Conservation (phyloP, 2,113 vertebrate species). For the Copsychus sechellarum region DNA sequence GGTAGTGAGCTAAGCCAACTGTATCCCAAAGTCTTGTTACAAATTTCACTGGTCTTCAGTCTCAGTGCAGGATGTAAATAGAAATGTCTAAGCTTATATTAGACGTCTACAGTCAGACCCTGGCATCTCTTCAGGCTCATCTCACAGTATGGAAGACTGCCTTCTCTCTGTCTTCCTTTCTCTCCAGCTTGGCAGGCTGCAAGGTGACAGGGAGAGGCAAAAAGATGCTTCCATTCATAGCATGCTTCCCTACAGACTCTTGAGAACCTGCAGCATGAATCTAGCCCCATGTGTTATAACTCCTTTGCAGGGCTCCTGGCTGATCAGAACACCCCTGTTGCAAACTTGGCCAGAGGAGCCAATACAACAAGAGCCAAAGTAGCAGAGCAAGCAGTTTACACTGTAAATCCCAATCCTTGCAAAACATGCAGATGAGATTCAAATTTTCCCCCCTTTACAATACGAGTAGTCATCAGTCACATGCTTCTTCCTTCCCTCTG, state of each 20-base stretch:
- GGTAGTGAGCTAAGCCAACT: background rate
- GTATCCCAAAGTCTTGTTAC: fast-evolving
- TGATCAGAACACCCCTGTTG: background rate
- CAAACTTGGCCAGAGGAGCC: background rate
- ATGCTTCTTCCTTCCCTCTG: background rate
- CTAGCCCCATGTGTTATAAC: background rate
- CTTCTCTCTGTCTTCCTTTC: background rate
- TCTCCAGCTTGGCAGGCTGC: background rate
- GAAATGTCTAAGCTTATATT: background rate
- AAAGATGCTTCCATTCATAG: background rate
- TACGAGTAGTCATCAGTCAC: background rate
- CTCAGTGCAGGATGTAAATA: background rate
- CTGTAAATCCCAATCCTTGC: background rate
- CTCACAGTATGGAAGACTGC: background rate
- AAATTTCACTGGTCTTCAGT: background rate
- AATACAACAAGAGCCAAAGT: background rate
- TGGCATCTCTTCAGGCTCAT: background rate
- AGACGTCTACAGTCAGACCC: background rate
- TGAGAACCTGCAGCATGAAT: background rate
- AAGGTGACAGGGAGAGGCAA: background rate
- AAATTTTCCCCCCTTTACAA: background rate
- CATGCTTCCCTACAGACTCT: background rate
- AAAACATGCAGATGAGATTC: conserved; percentile 25
- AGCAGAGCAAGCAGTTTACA: background rate
- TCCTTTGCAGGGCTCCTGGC: background rate